Percentiles rank a stretch among this genome's conserved stretches.
Conservation (phyloP, 2,797 vertebrate species). For the Adelosebastes latens region DNA sequence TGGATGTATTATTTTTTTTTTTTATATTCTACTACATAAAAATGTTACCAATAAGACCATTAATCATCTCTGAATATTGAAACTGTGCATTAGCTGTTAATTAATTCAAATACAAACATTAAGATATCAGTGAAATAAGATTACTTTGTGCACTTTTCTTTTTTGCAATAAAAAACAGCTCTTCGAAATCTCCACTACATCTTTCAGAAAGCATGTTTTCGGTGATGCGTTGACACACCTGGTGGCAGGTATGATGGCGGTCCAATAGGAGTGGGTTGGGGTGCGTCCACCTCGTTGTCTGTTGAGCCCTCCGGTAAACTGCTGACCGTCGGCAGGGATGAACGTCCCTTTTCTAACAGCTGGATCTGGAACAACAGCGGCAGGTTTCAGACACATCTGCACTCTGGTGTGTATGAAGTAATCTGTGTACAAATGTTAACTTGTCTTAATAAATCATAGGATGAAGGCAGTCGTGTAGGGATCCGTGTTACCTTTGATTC, state of each 20-base stretch:
- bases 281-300: slow-evolving; percentile 73
- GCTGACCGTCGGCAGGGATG: slow-evolving; percentile 14
- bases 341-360: slow-evolving; percentile 53
- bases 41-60: not conserved
- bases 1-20: too few species aligned
- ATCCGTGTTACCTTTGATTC: slow-evolving; percentile 75
- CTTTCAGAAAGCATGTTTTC: not conserved
- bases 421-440: not conserved
- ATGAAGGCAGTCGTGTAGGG: not conserved
- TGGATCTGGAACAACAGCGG: slow-evolving; percentile 65
- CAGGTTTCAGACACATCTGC: slow-evolving; percentile 17
- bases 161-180: not conserved
- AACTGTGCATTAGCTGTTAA: not conserved
- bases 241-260: slow-evolving; percentile 47
- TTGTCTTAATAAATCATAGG: not conserved
- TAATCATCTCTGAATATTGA: not conserved
- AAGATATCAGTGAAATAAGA: not conserved
- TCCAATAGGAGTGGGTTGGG: slow-evolving; percentile 63
- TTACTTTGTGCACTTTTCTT: not conserved
- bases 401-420: not conserved
- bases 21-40: too few species aligned
- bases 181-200: not conserved
- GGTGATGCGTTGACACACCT: slow-evolving; percentile 52
- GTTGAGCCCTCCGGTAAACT: slow-evolving; percentile 50
- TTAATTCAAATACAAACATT: not conserved